These are phyloP conservation scores for Acronicta aceris DNA, from an alignment of 2,888 invertebrate genomes.

Conservation along the genomic window DNA sequence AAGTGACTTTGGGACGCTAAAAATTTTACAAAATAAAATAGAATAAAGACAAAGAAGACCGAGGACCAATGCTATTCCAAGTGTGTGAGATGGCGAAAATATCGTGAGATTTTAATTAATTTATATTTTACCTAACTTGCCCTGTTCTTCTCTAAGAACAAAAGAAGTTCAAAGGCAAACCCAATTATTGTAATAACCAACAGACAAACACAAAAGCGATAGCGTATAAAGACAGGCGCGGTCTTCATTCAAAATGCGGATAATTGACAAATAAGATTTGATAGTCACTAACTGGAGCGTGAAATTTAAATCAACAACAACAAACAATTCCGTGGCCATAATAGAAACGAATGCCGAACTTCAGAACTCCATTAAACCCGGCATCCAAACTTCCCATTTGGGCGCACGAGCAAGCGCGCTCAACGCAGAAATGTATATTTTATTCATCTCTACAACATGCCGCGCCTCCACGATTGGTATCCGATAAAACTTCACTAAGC, in stretches of 20 bases:
- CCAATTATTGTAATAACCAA: conserved; percentile 59
- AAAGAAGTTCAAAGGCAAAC: conserved; percentile 35
- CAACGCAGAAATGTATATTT: conserved; percentile 84
- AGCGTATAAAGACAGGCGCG: conserved; percentile 57
- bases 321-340: conserved; percentile 81
- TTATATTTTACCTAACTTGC: conserved; percentile 8
- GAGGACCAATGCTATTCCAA: conserved; percentile 63
- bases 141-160: conserved; percentile 1
- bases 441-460: conserved; percentile 84
- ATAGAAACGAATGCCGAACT: conserved; percentile 85
- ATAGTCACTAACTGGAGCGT: conserved; percentile 78
- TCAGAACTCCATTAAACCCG: conserved; percentile 84
- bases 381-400: conserved; percentile 81
- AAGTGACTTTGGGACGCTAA: conserved; percentile 78
- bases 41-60: conserved; percentile 74
- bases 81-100: conserved; percentile 60
- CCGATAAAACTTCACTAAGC: conserved; percentile 83
- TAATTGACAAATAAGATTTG: conserved; percentile 79
- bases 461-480: conserved; percentile 81
- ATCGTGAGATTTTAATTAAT: conserved; percentile 33
- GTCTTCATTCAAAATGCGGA: conserved; percentile 63
- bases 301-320: conserved; percentile 84
- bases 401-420: conserved; percentile 76
- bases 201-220: conserved; percentile 60
- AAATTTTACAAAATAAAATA: conserved; percentile 80